These are phyloP conservation scores for Furcifer pardalis DNA, from an alignment of 2,797 vertebrate genomes.

Conservation along the genomic window DNA sequence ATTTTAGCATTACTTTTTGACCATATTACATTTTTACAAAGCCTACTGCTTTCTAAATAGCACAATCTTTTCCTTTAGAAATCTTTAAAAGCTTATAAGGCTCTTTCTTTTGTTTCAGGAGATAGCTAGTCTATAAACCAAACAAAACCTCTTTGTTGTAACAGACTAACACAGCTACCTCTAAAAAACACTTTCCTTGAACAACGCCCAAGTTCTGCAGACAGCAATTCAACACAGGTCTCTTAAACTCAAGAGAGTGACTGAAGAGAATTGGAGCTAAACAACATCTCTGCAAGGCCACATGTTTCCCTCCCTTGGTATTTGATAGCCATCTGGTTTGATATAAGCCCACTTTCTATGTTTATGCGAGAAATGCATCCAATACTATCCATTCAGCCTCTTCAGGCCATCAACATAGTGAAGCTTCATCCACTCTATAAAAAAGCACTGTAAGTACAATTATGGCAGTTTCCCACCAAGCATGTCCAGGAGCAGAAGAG, in stretches of 20 bases:
- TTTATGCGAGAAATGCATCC: background rate
- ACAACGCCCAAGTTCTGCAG: background rate
- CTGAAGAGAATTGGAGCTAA: background rate
- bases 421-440: background rate
- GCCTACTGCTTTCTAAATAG: slow-evolving; percentile 17
- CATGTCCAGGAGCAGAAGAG: no score
- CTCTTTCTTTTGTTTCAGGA: background rate
- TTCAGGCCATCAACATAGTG: background rate
- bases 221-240: background rate
- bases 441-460: no score
- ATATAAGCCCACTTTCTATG: no score
- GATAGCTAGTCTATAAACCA: no score
- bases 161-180: no score
- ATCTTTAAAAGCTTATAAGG: slow-evolving; percentile 27
- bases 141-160: no score
- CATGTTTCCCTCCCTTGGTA: no score
- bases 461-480: no score
- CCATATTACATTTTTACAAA: slow-evolving; percentile 23
- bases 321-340: no score
- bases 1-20: slow-evolving; percentile 40
- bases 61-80: background rate
- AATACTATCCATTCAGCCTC: background rate
- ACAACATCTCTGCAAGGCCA: no score
- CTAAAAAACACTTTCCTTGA: no score
- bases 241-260: background rate